Evolutionary conservation across 1,140 invertebrate genomes (phyloP), one percentile per base, ranked within the genome.

Genomic region (Drosophila navojoa): DNA sequence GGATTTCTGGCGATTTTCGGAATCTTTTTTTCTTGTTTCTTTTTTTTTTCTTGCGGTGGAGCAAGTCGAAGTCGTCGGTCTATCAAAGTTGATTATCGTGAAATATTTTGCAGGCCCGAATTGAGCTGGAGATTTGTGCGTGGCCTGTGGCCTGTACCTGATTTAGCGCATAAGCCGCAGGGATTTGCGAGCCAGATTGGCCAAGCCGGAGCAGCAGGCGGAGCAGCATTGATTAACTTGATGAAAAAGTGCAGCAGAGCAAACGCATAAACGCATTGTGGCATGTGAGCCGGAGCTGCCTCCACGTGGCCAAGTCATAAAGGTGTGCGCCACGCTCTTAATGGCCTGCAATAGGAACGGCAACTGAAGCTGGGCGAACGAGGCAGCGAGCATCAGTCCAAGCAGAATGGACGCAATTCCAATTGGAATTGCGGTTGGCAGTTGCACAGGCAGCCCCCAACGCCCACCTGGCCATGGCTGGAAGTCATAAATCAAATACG

Each of bases 61-160:
- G 69, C 19, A 22, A 22, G 44, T 55, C 45, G 35, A 54, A 62
- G 68, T 35, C 42, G 55, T 63, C 70, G 72, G 79, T 81, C 79
- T 89, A 89, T 89, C 84, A 89, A 86, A 82, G 84, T 87, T 87
- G 82, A 87, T 87, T 87, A 87, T 87, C 82, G 69, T 79, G 76
- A 76, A 87, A 87, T 77, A 87, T 82, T 82, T 87, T 87, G 74
- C 55, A 49, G 16, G 60, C 81, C 29, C 72, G 76, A 66, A 81
- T 77, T 81, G 81, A 86, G 81, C 73, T 22, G 71, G 70, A 81
- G 81, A 85, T 86, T 85, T 89, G 75, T 72, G 71, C 32, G n/a
- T n/a, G 6, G 32, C 32, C 58, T 73, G 84, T 77, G 84, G 82
- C 84, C 79, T 89, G 69, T 61, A 74, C 69, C 79, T 76, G 82